These are phyloP conservation scores for Theodoxus fluviatilis DNA, from an alignment of 2,888 invertebrate species.

Conservation along the genomic window DNA sequence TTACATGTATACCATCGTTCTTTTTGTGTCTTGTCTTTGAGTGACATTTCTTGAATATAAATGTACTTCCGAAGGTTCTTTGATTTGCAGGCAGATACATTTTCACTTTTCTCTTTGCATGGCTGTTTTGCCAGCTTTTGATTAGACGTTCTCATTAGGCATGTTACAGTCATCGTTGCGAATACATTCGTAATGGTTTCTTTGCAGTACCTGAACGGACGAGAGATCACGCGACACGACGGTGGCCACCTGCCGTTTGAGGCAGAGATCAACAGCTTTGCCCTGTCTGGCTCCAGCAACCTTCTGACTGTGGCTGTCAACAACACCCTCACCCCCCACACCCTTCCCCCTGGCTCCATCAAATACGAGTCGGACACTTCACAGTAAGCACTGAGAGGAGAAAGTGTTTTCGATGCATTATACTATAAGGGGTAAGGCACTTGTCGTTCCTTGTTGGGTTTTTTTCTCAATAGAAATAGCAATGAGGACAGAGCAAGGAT, in stretches of 20 bases:
- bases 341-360: constrained; percentile 86
- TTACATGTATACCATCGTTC: too few species aligned
- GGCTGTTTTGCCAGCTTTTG: background rate
- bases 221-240: constrained; percentile 81
- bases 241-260: constrained; percentile 97
- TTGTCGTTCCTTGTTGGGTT: background rate
- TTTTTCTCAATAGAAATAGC: too few species aligned
- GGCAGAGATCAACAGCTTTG: constrained; percentile 77
- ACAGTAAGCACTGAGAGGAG: constrained; percentile 36
- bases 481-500: too few species aligned
- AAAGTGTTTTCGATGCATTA: background rate
- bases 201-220: constrained; percentile 88
- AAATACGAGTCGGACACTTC: constrained; percentile 55
- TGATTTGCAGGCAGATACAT: background rate
- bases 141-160: too few species aligned
- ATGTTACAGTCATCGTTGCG: too few species aligned
- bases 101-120: background rate
- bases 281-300: constrained; percentile 70
- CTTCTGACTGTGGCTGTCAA: constrained; percentile 90
- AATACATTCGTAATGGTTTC: constrained; percentile 39
- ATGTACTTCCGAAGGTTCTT: too few species aligned
- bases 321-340: constrained; percentile 85
- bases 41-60: too few species aligned
- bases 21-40: too few species aligned
- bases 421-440: background rate